Percentiles rank a stretch among this genome's conserved stretches.
phyloP scores from a whole-genome alignment of 2,797 vertebrate genomes.

The Poeciliopsis presidionis region DNA sequence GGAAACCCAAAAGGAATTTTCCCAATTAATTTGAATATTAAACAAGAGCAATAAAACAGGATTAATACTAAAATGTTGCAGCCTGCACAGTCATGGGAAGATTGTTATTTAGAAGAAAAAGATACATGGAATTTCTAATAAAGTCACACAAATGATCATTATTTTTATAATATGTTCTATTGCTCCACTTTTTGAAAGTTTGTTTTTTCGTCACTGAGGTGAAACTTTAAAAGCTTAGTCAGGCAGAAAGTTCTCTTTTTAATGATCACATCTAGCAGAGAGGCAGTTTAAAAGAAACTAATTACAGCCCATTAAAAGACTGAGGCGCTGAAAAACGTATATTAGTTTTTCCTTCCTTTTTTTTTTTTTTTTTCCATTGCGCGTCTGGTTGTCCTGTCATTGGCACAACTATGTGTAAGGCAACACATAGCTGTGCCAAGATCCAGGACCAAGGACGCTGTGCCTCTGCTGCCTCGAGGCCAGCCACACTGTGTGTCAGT shows the following conservation, averaged over 20 bases:
- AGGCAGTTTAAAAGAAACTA: constrained; percentile 8
- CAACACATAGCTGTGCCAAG: not conserved
- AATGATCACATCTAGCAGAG: not conserved
- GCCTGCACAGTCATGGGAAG: not conserved
- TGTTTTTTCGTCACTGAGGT: not conserved
- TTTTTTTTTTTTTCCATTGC: too few relatives aligned
- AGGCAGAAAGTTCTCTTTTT: not conserved
- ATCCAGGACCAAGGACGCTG: constrained; percentile 40
- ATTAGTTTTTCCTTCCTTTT: not conserved
- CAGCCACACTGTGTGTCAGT: constrained; percentile 46
- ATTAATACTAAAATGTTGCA: not conserved
- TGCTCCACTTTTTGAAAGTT: not conserved
- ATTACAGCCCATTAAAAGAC: constrained; percentile 16
- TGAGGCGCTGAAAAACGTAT: not conserved
- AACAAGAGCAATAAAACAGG: not conserved
- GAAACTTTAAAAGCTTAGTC: not conserved
- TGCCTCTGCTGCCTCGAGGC: constrained; percentile 31
- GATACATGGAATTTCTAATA: not conserved
- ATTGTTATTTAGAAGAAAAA: not conserved
- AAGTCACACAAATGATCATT: not conserved
- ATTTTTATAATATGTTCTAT: not conserved
- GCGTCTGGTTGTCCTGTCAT: not conserved
- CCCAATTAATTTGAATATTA: not conserved
- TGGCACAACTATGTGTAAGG: not conserved
- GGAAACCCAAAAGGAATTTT: not conserved